Base-by-base conservation (phyloP, 2,888 invertebrate genomes). In the Ditula angustiorana region DNA sequence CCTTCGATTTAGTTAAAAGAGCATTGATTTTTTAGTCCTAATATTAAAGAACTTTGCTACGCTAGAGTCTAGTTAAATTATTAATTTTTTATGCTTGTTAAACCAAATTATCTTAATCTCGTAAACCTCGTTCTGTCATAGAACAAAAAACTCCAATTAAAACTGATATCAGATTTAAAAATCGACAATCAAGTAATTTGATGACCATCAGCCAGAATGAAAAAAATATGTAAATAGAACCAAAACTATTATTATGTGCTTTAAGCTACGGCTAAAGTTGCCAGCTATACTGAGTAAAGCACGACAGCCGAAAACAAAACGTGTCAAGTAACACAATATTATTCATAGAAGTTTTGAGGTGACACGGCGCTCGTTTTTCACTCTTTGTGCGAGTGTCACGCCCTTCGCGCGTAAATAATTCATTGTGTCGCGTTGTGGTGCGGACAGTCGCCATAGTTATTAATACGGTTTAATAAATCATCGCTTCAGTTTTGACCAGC, bases 351-450 rank as follows among this genome's bases (percentile, higher is more conserved):
- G 59, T 63, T 61, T 56, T 67, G 69, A 69, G 72, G 57, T 70
- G 60, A 60, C 53, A 63, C 66, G 72, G 19, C 41, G 41, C 2
- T 80, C 86, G 85, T 87, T 86, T 84, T 83, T 86, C 87, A 85
- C 80, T 78, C 84, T 82, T 86, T 86, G 84, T 85, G 75, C 76
- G 70, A 47, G 72, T 68, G 76, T 82, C 82, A 81, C 78, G 77
- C 81, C 80, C 71, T 74, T 74, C 72, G 74, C 73, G 61, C 70
- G 79, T 83, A 75, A 74, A 82, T 83, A 76, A 83, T 83, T 78
- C 82, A 80, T 81, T 76, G 77, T 76, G 75, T 72, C 71, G 71
- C 63, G 61, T 67, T 16, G 35, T 41, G 60, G n/a, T 33, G 60
- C 26, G 41, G 62, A 57, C 71, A 69, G 66, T 68, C 21, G 53